Evolutionary conservation across 2,113 vertebrate genomes (phyloP).

Genomic region (Cromileptes altivelis): DNA sequence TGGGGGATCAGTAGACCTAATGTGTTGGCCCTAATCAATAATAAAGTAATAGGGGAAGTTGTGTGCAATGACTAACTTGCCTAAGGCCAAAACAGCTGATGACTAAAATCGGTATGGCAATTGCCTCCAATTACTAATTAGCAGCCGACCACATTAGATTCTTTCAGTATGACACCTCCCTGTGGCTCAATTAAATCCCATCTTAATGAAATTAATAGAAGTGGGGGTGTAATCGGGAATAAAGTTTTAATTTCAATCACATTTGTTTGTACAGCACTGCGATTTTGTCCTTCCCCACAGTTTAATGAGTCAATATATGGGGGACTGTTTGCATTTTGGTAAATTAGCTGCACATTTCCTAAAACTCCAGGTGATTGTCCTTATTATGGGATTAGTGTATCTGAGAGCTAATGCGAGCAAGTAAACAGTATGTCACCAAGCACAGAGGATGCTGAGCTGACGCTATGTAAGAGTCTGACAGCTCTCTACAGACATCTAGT

Average conservation of each 20-base stretch:
- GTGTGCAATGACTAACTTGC: conserved; percentile 62
- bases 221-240: conserved; percentile 26
- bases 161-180: conserved; percentile 49
- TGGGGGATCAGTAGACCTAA: conserved; percentile 28
- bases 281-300: conserved; percentile 14
- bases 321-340: conserved; percentile 26
- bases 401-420: conserved; percentile 11
- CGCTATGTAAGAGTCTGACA: not conserved
- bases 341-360: conserved; percentile 24
- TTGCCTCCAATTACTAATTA: conserved; percentile 77
- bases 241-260: conserved; percentile 61
- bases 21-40: conserved; percentile 65
- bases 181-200: conserved; percentile 63
- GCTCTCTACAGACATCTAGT: conserved; percentile 78
- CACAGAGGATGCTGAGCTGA: not conserved
- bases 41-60: conserved; percentile 62
- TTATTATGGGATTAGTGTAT: conserved; percentile 44
- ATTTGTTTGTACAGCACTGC: conserved; percentile 22
- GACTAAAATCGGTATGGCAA: conserved; percentile 66
- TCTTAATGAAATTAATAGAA: conserved; percentile 64
- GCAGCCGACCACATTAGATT: conserved; percentile 57
- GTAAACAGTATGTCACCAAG: conserved; percentile 5
- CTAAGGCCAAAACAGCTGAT: conserved; percentile 55
- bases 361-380: conserved; percentile 25
- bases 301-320: conserved; percentile 12